Base-by-base conservation (phyloP, 2,113 vertebrate genomes). In the Chaenocephalus aceratus region DNA sequence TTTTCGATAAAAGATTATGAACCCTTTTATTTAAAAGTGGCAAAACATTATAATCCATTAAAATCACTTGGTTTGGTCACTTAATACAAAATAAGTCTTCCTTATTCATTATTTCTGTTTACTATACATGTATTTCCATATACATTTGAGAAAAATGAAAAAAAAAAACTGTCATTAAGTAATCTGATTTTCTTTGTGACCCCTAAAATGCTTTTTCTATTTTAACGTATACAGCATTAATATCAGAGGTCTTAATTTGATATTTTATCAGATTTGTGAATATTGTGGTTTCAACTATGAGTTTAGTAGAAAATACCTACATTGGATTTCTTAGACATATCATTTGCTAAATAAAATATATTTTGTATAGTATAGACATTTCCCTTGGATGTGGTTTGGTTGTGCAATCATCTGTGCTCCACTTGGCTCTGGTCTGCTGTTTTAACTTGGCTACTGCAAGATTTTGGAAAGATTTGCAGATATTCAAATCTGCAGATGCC, bases 401-500 rank as follows among this genome's bases (percentile, higher is more conserved):
- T 86, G 69, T 84, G 72, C 83, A 86, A 63, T 84, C 70, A 85
- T 75, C 87, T 10, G 63, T 83, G 77, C 74, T 70, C 45, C 68
- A 72, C 74, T 88, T 88, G 76, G 84, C 79, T 61, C 53, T 30
- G 26, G 26, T 30, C 26, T 82, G 69, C 57, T 64, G 56, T 69
- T 57, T 56, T 72, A 81, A 84, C 79, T 86, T 89, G 87, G 83
- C 82, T 13, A 21, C 23, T 68, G 62, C 45, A 72, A 14, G 61
- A 62, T 49, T 81, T 85, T 86, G 74, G 82, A 74, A 66, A 79
- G 71, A 76, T 77, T 26, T 82, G 71, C 56, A 59, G 79, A 77
- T 88, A 83, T 82, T 83, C 72, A 88, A 88, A 79, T 70, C 80
- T 79, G 80, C 86, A 87, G 75, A 86, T 86, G 64, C 72, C 84